These are phyloP conservation scores for Neoarius graeffei DNA, from an alignment of 2,113 vertebrate species.

Conservation along the genomic window DNA sequence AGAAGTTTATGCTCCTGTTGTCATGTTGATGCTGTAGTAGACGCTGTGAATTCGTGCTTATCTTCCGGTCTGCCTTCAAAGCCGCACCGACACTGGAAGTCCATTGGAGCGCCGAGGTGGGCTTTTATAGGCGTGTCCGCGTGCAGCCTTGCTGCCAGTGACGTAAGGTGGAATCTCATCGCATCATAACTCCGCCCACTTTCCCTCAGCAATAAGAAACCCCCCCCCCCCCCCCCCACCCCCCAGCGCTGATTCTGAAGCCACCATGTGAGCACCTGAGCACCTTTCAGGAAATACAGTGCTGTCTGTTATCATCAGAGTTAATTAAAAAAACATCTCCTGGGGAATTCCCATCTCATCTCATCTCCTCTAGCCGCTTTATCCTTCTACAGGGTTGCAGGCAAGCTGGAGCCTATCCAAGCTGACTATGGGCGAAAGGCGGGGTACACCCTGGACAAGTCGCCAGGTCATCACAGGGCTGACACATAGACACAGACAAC, in stretches of 20 bases:
- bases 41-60: not conserved
- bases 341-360: not conserved
- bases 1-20: conserved; percentile 44
- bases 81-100: conserved; percentile 45
- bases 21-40: conserved; percentile 42
- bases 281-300: not conserved
- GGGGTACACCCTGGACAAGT: too few relatives aligned
- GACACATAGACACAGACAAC: too few relatives aligned
- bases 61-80: conserved; percentile 11
- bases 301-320: not conserved
- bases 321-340: not conserved
- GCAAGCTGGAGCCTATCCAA: too few relatives aligned
- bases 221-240: not conserved
- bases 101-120: conserved; percentile 40
- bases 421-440: too few relatives aligned
- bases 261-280: not conserved
- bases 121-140: conserved; percentile 53
- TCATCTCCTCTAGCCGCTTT: too few relatives aligned
- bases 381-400: too few relatives aligned
- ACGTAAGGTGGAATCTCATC: conserved; percentile 57
- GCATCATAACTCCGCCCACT: conserved; percentile 9
- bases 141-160: conserved; percentile 39
- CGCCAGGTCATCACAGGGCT: too few relatives aligned
- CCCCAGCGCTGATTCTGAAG: not conserved
- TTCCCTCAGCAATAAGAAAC: not conserved